Evolutionary conservation across 2,113 vertebrate genomes (phyloP), one percentile per base, ranked within the genome.

Genomic region (Dendrocopos noguchii): DNA sequence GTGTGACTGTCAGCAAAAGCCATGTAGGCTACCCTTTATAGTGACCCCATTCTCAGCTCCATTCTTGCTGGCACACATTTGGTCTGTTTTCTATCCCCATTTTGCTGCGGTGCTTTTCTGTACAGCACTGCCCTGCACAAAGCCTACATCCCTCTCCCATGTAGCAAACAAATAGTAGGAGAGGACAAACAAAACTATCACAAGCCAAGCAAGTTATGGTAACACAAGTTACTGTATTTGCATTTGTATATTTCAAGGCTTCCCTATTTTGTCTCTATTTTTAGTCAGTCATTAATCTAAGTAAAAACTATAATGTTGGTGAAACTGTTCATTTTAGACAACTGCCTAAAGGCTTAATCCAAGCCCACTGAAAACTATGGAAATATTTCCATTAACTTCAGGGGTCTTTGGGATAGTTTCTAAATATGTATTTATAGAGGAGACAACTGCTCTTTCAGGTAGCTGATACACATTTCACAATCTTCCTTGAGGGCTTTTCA

Each of bases 401-500:
- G 64, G 28, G 6, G 57, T 84, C 61, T 87, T 85, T 33, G 11
- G 73, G 14, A 55, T 68, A 73, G 61, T 94, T 85, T 85, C 91
- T 81, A 90, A 90, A 81, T 90, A 91, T 24, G 52, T 52, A 63
- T 84, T 84, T 57, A 42, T 73, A 57, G 53, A 73, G 44, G 14
- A 93, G 66, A 86, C 24, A 83, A 73, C 28, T 63, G 44, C 50
- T 91, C 47, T 71, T 89, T 61, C 71, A 76, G 57, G 55, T 74
- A 76, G 14, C 18, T 70, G 36, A 92, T 53, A 61, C 19, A 82
- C 67, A 84, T 80, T 90, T 84, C 31, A 50, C 42, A 84, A 47
- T 25, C 50, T 90, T 91, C 73, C 76, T 82, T 42, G 63, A 84
- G 93, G 73, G 67, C 18, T 59, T 92, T 95, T 93, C 77, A 91